Evolutionary conservation across 30 jellyfish, hydroid and myxozoan species (phyloP), one percentile per base, ranked within the genome.

Genomic region (Chrysaora quinquecirrha): DNA sequence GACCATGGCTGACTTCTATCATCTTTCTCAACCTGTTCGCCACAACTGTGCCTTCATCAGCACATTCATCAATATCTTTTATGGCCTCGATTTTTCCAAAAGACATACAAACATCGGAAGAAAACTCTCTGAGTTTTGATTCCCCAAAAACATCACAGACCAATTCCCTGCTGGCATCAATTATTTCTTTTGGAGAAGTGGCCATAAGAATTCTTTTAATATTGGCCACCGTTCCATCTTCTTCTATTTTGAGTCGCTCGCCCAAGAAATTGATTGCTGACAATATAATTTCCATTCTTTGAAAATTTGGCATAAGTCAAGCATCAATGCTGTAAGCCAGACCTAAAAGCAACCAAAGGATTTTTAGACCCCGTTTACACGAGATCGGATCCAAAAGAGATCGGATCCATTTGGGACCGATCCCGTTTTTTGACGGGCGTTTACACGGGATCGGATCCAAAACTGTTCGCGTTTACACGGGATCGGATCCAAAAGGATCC

Each of bases 281-380:
- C 10, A 64, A 21, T 22, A 64, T 27, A 24, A 32, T 24, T 22
- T 64, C 48, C 4, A 2, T 7, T 64, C 76, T 64, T 64, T 66
- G 61, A 66, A 16, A 12, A 28, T 66, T 6, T 16, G 78, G 61
- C 78, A 66, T 64, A 66, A 28, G 61, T 66, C 78, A 33, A 66
- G 34, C 78, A 66, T 66, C 64, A 30, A 30, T 66, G 78, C 78
- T n/a, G 61, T 66, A 64, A 66, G 78, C 64, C 78, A 12, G 19
- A 66, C 78, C 78, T 66, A 64, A 66, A 66, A 43, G 12, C 58
- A 43, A 43, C 12, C 58, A 16, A 6, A 43, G 16, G 16, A 43
- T 43, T 16, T 6, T 43, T 43, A n/a, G n/a, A n/a, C n/a, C n/a
- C n/a, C n/a, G n/a, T n/a, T n/a, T n/a, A n/a, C n/a, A n/a, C n/a